Evolutionary conservation across 2,888 invertebrate genomes (phyloP).

Genomic region (Andricus curvator): DNA sequence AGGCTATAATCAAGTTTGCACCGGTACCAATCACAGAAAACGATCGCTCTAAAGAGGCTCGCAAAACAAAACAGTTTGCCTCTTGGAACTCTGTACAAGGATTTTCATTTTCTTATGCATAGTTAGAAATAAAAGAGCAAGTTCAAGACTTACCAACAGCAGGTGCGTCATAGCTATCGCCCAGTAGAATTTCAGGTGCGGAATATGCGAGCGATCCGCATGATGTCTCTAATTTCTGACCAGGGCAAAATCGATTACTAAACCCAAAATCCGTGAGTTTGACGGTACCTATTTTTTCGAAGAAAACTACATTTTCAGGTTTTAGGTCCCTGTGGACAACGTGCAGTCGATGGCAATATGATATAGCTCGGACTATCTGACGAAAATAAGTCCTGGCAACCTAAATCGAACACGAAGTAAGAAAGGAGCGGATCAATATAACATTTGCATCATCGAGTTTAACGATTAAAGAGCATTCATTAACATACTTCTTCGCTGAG

Average conservation of each 20-base stretch:
- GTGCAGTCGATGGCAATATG: conserved; percentile 96
- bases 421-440: background rate
- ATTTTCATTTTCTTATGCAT: background rate
- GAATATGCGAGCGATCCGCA: conserved; percentile 99
- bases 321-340: conserved; percentile 96
- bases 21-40: background rate
- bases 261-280: conserved; percentile 99
- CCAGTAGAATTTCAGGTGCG: conserved; percentile 98
- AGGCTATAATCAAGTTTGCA: background rate
- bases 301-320: conserved; percentile 99
- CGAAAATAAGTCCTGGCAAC: conserved; percentile 95
- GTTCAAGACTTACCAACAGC: conserved; percentile 84
- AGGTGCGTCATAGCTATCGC: conserved; percentile 99
- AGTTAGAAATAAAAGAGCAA: background rate
- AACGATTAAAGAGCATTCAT: conserved; percentile 14
- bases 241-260: conserved; percentile 97
- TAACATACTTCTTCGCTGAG: conserved; percentile 82
- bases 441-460: background rate
- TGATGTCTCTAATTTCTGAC: conserved; percentile 97
- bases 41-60: background rate
- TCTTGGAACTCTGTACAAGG: background rate
- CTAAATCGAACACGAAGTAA: conserved; percentile 71
- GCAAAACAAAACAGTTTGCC: background rate
- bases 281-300: conserved; percentile 97
- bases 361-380: conserved; percentile 98